Percentiles rank a stretch among this genome's conserved stretches.
These are phyloP conservation scores for Platyrinchus mystaceus DNA, from an alignment of 2,797 vertebrate genomes.

Conservation along the genomic window DNA sequence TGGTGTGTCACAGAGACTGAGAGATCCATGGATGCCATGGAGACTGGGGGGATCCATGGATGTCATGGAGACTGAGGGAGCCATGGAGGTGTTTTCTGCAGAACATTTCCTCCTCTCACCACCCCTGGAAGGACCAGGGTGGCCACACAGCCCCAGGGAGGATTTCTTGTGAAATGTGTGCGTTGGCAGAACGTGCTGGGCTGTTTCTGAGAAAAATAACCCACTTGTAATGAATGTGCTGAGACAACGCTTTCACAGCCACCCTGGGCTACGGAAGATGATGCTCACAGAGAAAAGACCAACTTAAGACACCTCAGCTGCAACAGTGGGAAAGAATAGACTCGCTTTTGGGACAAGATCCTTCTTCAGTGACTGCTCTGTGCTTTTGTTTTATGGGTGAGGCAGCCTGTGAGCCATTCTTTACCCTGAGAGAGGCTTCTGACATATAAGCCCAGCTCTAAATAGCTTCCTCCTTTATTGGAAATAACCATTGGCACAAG, in stretches of 20 bases:
- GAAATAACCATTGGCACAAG: slow-evolving; percentile 39
- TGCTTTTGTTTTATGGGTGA: not conserved
- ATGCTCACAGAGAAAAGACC: not conserved
- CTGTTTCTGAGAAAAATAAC: not conserved
- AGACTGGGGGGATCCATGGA: rapidly evolving
- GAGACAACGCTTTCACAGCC: not conserved
- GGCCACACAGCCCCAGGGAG: not conserved
- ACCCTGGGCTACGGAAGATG: rapidly evolving
- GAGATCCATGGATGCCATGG: not conserved
- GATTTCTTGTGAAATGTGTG: not conserved
- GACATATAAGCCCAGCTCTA: not conserved
- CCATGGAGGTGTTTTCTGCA: not conserved
- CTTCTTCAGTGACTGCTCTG: not conserved
- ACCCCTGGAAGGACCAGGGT: not conserved
- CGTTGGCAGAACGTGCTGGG: rapidly evolving
- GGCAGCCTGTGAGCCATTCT: not conserved
- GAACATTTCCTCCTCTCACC: not conserved
- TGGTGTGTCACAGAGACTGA: rapidly evolving
- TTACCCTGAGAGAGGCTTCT: not conserved
- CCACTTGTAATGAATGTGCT: rapidly evolving
- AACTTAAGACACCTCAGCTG: not conserved
- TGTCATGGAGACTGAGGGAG: not conserved
- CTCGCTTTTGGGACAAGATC: not conserved
- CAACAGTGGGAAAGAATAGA: not conserved
- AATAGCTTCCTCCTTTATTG: slow-evolving; percentile 36